Percentiles rank a stretch among this genome's conserved stretches.
Evolutionary conservation across 2,797 vertebrate species (phyloP).

Genomic region (Brachyalestes nurse): DNA sequence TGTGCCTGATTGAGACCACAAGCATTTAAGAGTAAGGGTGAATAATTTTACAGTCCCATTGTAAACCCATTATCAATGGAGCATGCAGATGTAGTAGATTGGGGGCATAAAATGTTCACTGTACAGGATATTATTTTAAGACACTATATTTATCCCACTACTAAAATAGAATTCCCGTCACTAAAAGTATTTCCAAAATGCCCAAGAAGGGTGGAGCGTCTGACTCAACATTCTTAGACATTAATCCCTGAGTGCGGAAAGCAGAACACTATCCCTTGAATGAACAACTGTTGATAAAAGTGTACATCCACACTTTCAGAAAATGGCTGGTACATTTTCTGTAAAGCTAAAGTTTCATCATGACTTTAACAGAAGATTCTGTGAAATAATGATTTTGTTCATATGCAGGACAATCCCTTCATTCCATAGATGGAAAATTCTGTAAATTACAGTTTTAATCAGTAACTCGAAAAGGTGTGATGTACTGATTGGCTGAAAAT

Average conservation of each 20-base stretch:
- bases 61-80: neutral
- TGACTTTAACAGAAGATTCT: no score
- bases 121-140: conserved; percentile 25
- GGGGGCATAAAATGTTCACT: neutral
- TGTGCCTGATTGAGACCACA: neutral
- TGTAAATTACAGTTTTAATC: no score
- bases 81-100: neutral
- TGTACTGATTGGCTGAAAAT: no score
- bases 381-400: no score
- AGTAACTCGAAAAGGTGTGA: no score
- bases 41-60: conserved; percentile 1
- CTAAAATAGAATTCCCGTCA: conserved; percentile 41
- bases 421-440: no score
- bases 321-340: no score
- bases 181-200: neutral
- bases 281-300: neutral
- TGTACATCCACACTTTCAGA: neutral
- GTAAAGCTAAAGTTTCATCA: no score
- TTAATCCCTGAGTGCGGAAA: conserved; percentile 2
- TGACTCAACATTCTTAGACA: conserved; percentile 22
- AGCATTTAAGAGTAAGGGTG: neutral
- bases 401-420: no score
- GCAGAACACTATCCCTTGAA: neutral
- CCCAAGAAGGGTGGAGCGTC: neutral
- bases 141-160: conserved; percentile 21